These are phyloP conservation scores for Corapipo altera DNA, from an alignment of 2,113 vertebrate genomes.

Conservation along the genomic window DNA sequence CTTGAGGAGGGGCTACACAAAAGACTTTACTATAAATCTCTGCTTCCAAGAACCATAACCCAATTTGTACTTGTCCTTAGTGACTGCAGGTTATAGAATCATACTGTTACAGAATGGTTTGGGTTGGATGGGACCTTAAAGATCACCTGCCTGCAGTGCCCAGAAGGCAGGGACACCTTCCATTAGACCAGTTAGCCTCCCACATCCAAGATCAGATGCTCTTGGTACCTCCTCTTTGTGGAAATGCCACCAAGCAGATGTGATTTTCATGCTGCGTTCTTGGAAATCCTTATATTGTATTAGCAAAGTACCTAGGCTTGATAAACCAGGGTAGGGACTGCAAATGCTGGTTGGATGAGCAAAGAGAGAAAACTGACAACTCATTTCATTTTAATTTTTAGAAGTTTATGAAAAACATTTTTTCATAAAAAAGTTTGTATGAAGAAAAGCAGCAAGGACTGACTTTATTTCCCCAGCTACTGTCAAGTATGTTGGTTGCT, in stretches of 20 bases:
- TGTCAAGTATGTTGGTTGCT: not conserved
- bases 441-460: not conserved
- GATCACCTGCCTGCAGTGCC: fast-evolving
- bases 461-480: not conserved
- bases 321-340: not conserved
- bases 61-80: not conserved
- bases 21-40: not conserved
- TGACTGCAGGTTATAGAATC: not conserved
- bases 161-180: not conserved
- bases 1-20: not conserved
- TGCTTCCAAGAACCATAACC: not conserved
- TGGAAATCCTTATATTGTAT: not conserved
- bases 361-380: not conserved
- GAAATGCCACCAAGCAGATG: not conserved
- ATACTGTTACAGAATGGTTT: not conserved
- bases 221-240: not conserved
- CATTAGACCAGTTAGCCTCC: not conserved
- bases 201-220: not conserved
- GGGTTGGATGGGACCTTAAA: not conserved
- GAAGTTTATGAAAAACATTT: not conserved
- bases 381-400: not conserved
- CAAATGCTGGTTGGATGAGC: not conserved
- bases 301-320: not conserved
- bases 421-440: not conserved
- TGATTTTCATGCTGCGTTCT: not conserved